phyloP scores from a whole-genome alignment of 30 jellyfish, hydroid and myxozoan genomes.

The Aurelia aurita complex sp. Pacific region DNA sequence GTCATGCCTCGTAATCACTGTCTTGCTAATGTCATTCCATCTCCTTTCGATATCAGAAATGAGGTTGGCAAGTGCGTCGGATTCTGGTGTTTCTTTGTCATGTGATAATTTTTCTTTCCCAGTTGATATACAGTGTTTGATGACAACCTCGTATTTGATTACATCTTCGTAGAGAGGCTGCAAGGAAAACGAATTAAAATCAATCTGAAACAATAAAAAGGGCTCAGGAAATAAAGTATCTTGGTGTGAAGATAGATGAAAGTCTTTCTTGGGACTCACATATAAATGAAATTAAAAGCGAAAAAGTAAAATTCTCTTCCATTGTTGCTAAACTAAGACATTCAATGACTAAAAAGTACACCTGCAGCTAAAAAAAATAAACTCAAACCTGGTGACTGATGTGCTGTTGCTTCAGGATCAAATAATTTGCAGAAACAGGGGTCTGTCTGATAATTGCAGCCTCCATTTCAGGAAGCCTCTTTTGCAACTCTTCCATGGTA shows the following conservation, averaged over 20 bases:
- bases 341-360: too few species aligned
- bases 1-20: conserved; percentile 60
- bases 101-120: conserved; percentile 45
- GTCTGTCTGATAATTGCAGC: conserved; percentile 77
- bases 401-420: conserved; percentile 81
- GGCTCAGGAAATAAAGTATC: too few species aligned
- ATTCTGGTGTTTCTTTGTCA: conserved; percentile 46
- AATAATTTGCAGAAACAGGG: conserved; percentile 88
- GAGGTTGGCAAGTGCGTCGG: conserved; percentile 47
- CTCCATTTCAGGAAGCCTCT: conserved; percentile 88
- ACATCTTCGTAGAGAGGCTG: conserved; percentile 60
- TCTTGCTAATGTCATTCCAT: conserved; percentile 60
- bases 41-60: conserved; percentile 77
- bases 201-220: too few species aligned
- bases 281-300: too few species aligned
- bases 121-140: conserved; percentile 22
- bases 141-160: conserved; percentile 21
- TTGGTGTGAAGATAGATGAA: too few species aligned
- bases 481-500: conserved; percentile 51
- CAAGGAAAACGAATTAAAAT: background rate
- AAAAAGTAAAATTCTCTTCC: too few species aligned
- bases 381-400: conserved; percentile 38
- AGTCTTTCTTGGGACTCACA: too few species aligned
- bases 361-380: background rate
- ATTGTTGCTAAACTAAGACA: too few species aligned